phyloP scores from a whole-genome alignment of 1,140 invertebrate species.

The Aphaenogaster rudis region DNA sequence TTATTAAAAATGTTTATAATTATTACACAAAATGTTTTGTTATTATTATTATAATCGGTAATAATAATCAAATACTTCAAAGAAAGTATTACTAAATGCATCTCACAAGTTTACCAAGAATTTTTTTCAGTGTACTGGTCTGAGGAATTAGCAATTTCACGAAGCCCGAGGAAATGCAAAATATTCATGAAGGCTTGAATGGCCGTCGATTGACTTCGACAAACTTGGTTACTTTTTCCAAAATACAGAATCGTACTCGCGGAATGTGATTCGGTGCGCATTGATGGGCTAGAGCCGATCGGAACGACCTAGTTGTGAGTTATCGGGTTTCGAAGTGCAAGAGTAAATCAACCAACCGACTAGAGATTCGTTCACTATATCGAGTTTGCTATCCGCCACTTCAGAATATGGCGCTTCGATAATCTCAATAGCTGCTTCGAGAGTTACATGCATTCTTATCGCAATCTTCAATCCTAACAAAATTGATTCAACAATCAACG shows the following conservation, averaged over 20 bases:
- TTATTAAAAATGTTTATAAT: too few relatives aligned
- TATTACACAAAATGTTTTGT: too few relatives aligned
- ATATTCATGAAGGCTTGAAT: constrained; percentile 33
- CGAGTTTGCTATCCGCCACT: constrained; percentile 56
- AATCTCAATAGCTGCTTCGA: constrained; percentile 47
- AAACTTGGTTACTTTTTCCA: constrained; percentile 39
- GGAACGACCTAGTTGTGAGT: constrained; percentile 61
- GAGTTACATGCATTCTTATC: constrained; percentile 53
- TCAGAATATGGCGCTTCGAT: constrained; percentile 42
- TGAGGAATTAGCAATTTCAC: constrained; percentile 6
- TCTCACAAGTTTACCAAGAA: too few relatives aligned
- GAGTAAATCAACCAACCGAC: constrained; percentile 56
- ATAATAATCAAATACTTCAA: too few relatives aligned
- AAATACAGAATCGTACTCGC: constrained; percentile 39
- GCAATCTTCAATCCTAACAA: background rate
- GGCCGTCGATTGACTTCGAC: constrained; percentile 23
- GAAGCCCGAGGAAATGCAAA: constrained; percentile 8
- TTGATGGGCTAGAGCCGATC: constrained; percentile 54
- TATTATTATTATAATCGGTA: too few relatives aligned
- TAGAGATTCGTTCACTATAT: constrained; percentile 54
- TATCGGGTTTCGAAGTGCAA: constrained; percentile 58
- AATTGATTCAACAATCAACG: background rate
- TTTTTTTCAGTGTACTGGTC: too few relatives aligned
- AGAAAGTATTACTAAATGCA: too few relatives aligned
- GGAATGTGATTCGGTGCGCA: constrained; percentile 55